Evolutionary conservation across 2,797 vertebrate genomes (phyloP), one percentile per base, ranked within the genome.

Genomic region (Dermochelys coriacea): DNA sequence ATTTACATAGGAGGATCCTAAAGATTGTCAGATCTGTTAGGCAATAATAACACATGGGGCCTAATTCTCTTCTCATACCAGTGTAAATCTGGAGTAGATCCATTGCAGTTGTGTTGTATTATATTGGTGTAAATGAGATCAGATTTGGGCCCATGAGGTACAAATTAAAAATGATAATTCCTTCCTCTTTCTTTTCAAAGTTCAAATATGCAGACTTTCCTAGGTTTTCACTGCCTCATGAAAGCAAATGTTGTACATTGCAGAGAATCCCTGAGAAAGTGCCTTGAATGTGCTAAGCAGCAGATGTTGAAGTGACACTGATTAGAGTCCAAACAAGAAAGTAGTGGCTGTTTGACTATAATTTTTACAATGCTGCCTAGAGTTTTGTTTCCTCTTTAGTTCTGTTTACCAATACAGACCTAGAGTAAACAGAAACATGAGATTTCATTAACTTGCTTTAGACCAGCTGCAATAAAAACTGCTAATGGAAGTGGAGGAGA

Each of bases 391-490:
- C 92, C 86, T 96, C 2, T 37, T 79, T 84, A 87, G 77, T 95
- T 98, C 92, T 78, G 89, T 97, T 96, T 94, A 97, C 96, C 87
- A 95, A 80, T 89, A 93, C 29, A 5, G 91, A 94, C 84, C 31
- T 86, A 96, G 84, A 85, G 93, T 96, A 97, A 98, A 98, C 84
- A 98, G 98, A 98, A 98, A 97, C 94, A 92, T 95, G 96, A 98
- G 89, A 95, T 94, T 97, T 97, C 97, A 95, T 95, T 96, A 95
- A 92, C 71, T 97, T 83, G 87, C 85, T 91, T 96, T 96, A 92
- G 91, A 91, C 80, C 49, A 94, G 92, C 93, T 95, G 96, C 96
- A 97, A 85, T 98, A 97, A 98, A 98, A 97, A 91, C 89, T 95
- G 85, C 89, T 97, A 98, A 98, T 98, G 97, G 97, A 96, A 95